Percentiles rank a stretch among this genome's conserved stretches.
These are phyloP conservation scores for Dysdera silvatica DNA, from an alignment of 1,140 invertebrate genomes.

Conservation along the genomic window DNA sequence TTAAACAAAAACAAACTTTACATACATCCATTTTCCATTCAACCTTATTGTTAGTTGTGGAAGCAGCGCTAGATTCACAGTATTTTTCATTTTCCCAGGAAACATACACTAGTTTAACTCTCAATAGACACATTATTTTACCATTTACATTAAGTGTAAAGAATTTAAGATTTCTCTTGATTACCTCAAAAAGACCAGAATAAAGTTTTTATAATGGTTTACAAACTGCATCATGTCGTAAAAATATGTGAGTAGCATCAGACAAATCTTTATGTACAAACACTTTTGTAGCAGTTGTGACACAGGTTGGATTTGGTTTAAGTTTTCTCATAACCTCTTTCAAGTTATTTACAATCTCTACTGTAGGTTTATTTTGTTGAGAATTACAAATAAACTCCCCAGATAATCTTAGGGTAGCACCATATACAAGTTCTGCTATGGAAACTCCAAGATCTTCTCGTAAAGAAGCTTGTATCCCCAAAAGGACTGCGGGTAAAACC, in stretches of 20 bases:
- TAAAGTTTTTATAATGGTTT: background rate
- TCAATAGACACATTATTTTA: too few species aligned
- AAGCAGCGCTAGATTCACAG: too few species aligned
- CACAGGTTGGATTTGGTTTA: background rate
- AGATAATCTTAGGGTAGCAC: slow-evolving; percentile 26
- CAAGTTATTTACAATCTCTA: background rate
- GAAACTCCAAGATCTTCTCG: slow-evolving; percentile 36
- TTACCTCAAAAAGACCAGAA: background rate
- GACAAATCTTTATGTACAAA: background rate
- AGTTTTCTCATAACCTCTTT: background rate
- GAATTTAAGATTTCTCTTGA: too few species aligned
- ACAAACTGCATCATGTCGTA: background rate
- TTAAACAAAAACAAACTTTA: too few species aligned
- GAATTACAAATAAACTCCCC: slow-evolving; percentile 20
- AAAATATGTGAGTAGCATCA: background rate
- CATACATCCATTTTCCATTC: too few species aligned
- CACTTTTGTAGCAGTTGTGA: background rate
- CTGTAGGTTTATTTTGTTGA: background rate
- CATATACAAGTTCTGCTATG: slow-evolving; percentile 34
- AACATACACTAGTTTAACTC: too few species aligned
- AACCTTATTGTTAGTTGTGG: too few species aligned
- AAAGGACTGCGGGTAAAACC: slow-evolving; percentile 41
- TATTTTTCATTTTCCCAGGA: too few species aligned
- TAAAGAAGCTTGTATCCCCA: slow-evolving; percentile 34
- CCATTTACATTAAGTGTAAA: too few species aligned